These are phyloP conservation scores for Petrolisthes cinctipes DNA, from an alignment of 2,888 invertebrate genomes.

Conservation along the genomic window DNA sequence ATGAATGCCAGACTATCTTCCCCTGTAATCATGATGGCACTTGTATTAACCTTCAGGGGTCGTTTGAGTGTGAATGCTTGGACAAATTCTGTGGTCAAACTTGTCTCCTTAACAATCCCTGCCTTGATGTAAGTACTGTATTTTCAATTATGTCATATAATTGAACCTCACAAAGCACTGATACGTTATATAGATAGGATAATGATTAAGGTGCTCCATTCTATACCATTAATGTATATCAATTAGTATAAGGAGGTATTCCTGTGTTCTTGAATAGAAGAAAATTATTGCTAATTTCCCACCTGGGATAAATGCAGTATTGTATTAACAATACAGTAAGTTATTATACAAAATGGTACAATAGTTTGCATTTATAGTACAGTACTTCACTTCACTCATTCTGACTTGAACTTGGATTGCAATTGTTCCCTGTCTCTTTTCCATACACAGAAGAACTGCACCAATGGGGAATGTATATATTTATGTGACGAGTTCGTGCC, in stretches of 20 bases:
- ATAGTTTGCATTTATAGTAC: no score
- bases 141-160: no score
- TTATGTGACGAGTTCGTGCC: slow-evolving; percentile 73
- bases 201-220: no score
- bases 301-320: no score
- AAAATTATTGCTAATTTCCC: no score
- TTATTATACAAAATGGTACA: no score
- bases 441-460: slow-evolving; percentile 73
- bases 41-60: slow-evolving; percentile 81
- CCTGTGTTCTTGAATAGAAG: no score
- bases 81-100: slow-evolving; percentile 76
- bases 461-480: slow-evolving; percentile 80
- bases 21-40: slow-evolving; percentile 81
- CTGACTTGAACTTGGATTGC: not conserved
- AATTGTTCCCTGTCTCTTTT: not conserved
- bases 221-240: no score
- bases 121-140: slow-evolving; percentile 50
- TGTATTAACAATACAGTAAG: no score
- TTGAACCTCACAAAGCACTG: no score
- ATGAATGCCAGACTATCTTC: slow-evolving; percentile 76
- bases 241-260: no score
- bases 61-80: slow-evolving; percentile 69
- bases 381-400: not conserved
- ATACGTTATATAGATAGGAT: no score
- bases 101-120: slow-evolving; percentile 73